Evolutionary conservation across 1,140 invertebrate species (phyloP).

Genomic region (Plodia interpunctella): DNA sequence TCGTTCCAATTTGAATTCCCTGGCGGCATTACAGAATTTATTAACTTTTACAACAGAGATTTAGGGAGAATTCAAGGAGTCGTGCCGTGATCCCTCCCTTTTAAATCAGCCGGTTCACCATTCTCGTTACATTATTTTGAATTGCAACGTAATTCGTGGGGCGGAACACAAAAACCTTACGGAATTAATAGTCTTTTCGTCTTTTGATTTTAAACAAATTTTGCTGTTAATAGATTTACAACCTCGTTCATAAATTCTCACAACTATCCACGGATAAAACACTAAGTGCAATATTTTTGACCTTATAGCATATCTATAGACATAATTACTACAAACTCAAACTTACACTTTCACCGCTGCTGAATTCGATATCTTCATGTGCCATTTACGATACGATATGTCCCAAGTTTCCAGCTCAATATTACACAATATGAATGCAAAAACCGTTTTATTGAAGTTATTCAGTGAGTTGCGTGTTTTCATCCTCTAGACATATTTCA

Average conservation of each 20-base stretch:
- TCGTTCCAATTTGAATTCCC: neutral
- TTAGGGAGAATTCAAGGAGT: constrained; percentile 6
- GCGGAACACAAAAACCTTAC: constrained; percentile 2
- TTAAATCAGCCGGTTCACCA: constrained; percentile 5
- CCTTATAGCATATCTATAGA: no score
- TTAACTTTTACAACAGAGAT: constrained; percentile 3
- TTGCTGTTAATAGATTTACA: neutral
- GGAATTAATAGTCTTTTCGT: neutral
- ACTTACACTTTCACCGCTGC: no score
- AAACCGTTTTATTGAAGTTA: neutral
- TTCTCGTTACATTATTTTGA: neutral
- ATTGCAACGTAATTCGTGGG: neutral
- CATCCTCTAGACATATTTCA: neutral
- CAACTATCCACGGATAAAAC: no score
- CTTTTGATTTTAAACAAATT: neutral
- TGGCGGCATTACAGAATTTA: neutral
- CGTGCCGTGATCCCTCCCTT: constrained; percentile 3
- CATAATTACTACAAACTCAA: no score
- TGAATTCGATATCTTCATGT: neutral
- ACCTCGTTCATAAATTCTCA: no score
- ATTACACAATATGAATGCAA: neutral
- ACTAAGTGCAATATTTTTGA: no score
- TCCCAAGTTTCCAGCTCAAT: neutral
- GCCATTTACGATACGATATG: neutral
- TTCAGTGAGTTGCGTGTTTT: neutral